Evolutionary conservation across 2,797 vertebrate genomes (phyloP).

Genomic region (Synaphobranchus kaupii): DNA sequence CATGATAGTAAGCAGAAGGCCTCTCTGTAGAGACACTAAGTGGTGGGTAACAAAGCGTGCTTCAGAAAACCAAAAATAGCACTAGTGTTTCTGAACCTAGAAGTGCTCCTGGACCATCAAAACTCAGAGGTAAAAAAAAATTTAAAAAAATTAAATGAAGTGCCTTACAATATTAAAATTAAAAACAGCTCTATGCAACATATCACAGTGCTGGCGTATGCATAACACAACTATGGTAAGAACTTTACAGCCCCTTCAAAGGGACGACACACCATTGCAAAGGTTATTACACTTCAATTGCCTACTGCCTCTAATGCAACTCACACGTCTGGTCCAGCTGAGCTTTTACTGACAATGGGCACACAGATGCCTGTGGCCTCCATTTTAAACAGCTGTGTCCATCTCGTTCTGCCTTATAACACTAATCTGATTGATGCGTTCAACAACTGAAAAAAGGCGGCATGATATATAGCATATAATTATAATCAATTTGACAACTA

Average conservation of each 20-base stretch:
- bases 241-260: background rate
- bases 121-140: background rate
- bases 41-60: background rate
- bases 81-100: background rate
- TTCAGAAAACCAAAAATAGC: constrained; percentile 1
- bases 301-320: constrained; percentile 47
- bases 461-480: constrained; percentile 64
- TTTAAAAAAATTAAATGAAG: background rate
- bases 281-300: background rate
- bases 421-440: constrained; percentile 70
- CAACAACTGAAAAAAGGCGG: constrained; percentile 49
- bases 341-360: constrained; percentile 53
- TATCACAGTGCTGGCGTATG: constrained; percentile 20
- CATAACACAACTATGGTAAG: constrained; percentile 20
- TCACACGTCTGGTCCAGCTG: constrained; percentile 51
- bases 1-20: background rate
- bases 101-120: background rate
- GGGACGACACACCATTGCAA: background rate
- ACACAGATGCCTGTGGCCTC: constrained; percentile 62
- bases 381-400: constrained; percentile 68
- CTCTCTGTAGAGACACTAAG: background rate
- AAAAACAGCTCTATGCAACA: background rate
- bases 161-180: background rate
- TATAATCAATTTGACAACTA: constrained; percentile 68
- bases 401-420: constrained; percentile 59